Evolutionary conservation across 2,797 vertebrate genomes (phyloP).

Genomic region (Phyllotis vaccarum): DNA sequence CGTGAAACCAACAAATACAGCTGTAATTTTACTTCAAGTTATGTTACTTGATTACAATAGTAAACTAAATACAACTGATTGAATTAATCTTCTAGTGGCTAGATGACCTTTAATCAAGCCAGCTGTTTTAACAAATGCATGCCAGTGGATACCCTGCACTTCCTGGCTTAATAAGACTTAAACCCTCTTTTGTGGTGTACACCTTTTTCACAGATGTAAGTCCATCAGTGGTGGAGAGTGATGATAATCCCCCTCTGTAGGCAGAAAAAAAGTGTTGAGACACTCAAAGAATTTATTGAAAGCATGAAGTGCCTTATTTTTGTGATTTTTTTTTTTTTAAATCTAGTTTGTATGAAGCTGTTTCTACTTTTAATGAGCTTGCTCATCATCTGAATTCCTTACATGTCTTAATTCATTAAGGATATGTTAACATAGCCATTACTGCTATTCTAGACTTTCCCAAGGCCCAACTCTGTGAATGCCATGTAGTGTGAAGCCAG

Average conservation of each 20-base stretch:
- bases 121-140: background rate
- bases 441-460: background rate
- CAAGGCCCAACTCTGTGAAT: background rate
- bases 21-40: conserved; percentile 55
- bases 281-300: background rate
- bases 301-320: background rate
- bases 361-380: conserved; percentile 36
- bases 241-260: background rate
- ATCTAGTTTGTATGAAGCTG: conserved; percentile 26
- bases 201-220: background rate
- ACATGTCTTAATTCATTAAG: conserved; percentile 4
- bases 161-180: background rate
- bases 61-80: background rate
- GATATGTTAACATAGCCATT: background rate
- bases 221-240: background rate
- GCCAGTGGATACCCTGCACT: background rate
- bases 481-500: background rate
- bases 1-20: no score
- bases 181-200: background rate
- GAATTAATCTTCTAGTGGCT: background rate
- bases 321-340: conserved; percentile 14
- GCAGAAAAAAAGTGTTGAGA: background rate
- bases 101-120: background rate
- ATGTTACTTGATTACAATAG: conserved; percentile 13
- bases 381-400: conserved; percentile 23